phyloP scores from a whole-genome alignment of 2,113 vertebrate genomes.

The Datnioides undecimradiatus region DNA sequence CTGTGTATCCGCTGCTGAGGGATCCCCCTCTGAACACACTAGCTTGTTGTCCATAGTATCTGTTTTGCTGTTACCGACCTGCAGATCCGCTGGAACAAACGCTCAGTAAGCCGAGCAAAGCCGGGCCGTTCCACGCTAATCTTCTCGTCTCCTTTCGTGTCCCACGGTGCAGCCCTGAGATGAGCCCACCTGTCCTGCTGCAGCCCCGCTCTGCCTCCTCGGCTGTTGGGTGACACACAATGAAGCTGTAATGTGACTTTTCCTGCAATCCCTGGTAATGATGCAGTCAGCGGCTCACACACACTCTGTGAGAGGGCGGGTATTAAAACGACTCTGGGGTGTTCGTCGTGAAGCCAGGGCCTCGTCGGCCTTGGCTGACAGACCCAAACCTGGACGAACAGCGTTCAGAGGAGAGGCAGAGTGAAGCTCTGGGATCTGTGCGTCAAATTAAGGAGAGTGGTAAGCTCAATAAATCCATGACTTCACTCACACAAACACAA shows the following conservation, averaged over 20 bases:
- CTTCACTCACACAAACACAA: background rate
- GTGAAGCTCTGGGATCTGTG: slow-evolving; percentile 4
- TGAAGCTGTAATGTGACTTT: slow-evolving; percentile 49
- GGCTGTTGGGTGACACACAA: slow-evolving; percentile 28
- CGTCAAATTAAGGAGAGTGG: background rate
- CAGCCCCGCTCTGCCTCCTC: background rate
- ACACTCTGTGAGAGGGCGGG: background rate
- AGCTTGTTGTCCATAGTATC: background rate
- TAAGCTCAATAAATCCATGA: background rate
- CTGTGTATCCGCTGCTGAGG: background rate
- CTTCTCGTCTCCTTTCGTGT: background rate
- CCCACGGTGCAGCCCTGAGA: background rate
- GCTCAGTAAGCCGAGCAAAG: background rate
- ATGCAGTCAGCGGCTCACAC: slow-evolving; percentile 9
- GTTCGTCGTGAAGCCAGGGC: background rate
- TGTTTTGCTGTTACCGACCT: background rate
- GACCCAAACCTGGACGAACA: background rate
- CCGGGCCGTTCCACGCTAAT: slow-evolving; percentile 3
- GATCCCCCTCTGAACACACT: too few relatives aligned
- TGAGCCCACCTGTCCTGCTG: slow-evolving; percentile 51
- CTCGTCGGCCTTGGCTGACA: background rate
- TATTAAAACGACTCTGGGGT: background rate
- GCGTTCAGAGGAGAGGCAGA: background rate
- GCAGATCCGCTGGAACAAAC: background rate
- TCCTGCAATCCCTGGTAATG: slow-evolving; percentile 11